These are phyloP conservation scores for Xestia c-nigrum DNA, from an alignment of 2,888 invertebrate genomes.

Conservation along the genomic window DNA sequence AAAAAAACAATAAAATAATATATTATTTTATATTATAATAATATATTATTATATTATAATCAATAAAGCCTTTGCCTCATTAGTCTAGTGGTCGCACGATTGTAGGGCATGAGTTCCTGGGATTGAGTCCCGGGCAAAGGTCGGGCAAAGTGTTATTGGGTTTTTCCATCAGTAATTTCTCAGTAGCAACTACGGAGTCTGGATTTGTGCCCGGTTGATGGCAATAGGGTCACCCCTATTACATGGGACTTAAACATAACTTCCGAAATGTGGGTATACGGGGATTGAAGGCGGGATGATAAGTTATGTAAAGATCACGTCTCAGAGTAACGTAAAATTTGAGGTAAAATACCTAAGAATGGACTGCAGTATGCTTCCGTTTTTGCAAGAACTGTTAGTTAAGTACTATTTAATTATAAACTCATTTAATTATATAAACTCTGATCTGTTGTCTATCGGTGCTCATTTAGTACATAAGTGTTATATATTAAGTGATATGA, in stretches of 20 bases:
- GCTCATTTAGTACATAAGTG: slow-evolving; percentile 77
- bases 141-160: not conserved
- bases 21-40: too few species aligned
- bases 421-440: slow-evolving; percentile 35
- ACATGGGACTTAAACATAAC: not conserved
- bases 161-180: not conserved
- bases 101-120: not conserved
- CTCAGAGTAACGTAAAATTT: not conserved
- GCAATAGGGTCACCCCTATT: not conserved
- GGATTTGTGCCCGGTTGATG: not conserved
- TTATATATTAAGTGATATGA: slow-evolving; percentile 64
- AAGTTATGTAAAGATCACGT: not conserved
- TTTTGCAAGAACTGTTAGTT: slow-evolving; percentile 60
- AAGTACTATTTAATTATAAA: slow-evolving; percentile 48
- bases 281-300: not conserved
- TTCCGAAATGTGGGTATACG: too few species aligned
- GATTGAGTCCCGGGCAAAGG: not conserved
- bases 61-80: not conserved
- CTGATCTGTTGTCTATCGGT: slow-evolving; percentile 67
- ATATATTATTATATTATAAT: too few species aligned
- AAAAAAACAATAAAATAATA: too few species aligned
- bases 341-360: not conserved
- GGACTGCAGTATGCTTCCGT: slow-evolving; percentile 2
- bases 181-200: not conserved
- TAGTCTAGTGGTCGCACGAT: not conserved